A percentile compares a stretch with the other conserved stretches of the same genome.
Evolutionary conservation across 2,113 vertebrate genomes (phyloP).

Genomic region (Petromus typicus): DNA sequence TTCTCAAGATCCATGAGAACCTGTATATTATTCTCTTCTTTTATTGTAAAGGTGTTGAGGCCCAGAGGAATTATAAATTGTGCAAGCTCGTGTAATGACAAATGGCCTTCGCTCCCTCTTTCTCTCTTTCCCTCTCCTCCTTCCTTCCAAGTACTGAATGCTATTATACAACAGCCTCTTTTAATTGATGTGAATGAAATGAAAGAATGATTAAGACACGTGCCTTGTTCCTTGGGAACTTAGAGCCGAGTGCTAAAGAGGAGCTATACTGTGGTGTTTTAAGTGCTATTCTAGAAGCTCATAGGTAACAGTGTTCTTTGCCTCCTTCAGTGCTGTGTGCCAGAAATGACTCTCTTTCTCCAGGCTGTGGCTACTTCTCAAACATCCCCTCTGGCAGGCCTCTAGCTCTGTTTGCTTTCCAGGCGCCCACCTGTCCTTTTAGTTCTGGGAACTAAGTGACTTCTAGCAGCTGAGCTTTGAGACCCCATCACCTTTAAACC

Average conservation of each 20-base stretch:
- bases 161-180: neutral
- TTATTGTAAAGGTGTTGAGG: neutral
- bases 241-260: neutral
- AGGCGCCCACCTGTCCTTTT: neutral
- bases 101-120: neutral
- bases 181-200: conserved; percentile 15
- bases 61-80: neutral
- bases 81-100: neutral
- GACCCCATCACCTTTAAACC: neutral
- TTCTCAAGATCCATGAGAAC: neutral
- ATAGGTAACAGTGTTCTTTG: fast-evolving
- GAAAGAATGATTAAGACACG: neutral
- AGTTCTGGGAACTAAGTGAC: no score
- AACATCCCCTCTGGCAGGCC: neutral
- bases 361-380: fast-evolving
- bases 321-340: neutral
- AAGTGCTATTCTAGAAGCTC: neutral
- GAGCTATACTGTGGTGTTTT: neutral
- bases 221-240: neutral
- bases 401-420: neutral
- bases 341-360: neutral
- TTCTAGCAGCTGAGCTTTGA: neutral
- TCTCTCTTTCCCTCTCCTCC: no score
- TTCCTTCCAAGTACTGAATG: neutral
- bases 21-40: neutral